phyloP scores from a whole-genome alignment of 2,888 invertebrate species.

The Nysson spinosus region DNA sequence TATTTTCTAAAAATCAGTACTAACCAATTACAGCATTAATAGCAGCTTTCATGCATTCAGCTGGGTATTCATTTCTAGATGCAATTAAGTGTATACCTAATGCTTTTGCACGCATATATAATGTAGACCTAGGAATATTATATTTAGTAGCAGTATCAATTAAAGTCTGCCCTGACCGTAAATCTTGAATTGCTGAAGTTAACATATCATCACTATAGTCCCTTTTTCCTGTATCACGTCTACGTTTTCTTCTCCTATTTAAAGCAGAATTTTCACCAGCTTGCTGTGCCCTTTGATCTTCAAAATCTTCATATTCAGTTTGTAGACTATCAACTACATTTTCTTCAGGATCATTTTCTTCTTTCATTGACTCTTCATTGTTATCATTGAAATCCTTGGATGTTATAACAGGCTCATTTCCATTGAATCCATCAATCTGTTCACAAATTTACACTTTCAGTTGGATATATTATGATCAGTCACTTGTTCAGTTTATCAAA shows the following conservation, averaged over 20 bases:
- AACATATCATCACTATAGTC: constrained; percentile 75
- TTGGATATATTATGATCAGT: too few species aligned
- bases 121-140: constrained; percentile 76
- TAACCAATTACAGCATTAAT: constrained; percentile 75
- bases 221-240: constrained; percentile 64
- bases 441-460: too few species aligned
- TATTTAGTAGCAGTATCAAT: constrained; percentile 74
- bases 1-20: constrained; percentile 21
- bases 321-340: constrained; percentile 45
- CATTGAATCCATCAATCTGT: constrained; percentile 70
- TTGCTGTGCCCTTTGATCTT: constrained; percentile 27
- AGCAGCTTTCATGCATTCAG: constrained; percentile 75
- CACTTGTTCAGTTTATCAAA: too few species aligned
- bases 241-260: constrained; percentile 62
- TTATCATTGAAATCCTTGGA: constrained; percentile 54
- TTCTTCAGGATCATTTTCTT: constrained; percentile 53
- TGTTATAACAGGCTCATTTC: constrained; percentile 55
- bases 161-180: constrained; percentile 73
- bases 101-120: constrained; percentile 76
- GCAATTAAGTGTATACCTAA: constrained; percentile 73
- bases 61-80: constrained; percentile 75
- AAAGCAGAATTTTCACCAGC: constrained; percentile 16
- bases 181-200: constrained; percentile 73
- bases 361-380: constrained; percentile 47
- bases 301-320: constrained; percentile 42